Conservation (phyloP, 2,113 vertebrate species). For the Cettia cetti region DNA sequence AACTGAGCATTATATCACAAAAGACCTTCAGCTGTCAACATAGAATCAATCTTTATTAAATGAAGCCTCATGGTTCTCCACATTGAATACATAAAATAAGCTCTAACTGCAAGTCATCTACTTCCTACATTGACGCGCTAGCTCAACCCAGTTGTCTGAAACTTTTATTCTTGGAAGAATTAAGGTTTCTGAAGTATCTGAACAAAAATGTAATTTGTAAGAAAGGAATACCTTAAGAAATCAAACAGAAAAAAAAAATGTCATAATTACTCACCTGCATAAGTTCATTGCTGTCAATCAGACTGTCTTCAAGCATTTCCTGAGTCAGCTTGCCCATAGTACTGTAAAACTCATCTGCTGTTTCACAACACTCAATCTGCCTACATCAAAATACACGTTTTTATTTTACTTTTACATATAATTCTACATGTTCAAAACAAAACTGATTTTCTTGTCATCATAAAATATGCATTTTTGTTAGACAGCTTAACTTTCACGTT, state of each 20-base stretch:
- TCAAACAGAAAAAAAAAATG: not conserved
- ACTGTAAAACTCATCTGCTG: conserved; percentile 95
- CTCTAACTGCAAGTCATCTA: not conserved
- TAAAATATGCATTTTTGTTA: not conserved
- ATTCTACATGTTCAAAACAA: not conserved
- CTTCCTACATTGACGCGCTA: not conserved
- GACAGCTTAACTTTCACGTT: not conserved
- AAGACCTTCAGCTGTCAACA: not conserved
- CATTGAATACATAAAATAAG: not conserved
- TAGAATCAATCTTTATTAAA: not conserved
- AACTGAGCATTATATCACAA: not conserved
- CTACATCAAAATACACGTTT: conserved; percentile 62
- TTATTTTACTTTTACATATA: not conserved
- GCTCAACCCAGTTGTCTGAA: not conserved
- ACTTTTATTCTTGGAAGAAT: not conserved
- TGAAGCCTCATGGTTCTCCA: not conserved
- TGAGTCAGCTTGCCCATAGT: conserved; percentile 94
- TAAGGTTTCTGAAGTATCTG: not conserved
- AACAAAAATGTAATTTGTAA: not conserved
- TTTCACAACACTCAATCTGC: conserved; percentile 92
- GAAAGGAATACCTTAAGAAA: not conserved
- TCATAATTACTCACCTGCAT: conserved; percentile 84
- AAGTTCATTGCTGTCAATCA: conserved; percentile 89
- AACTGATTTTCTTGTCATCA: not conserved
- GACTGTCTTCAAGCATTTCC: conserved; percentile 93